Percentiles rank a stretch among this genome's conserved stretches.
Evolutionary conservation across 2,797 vertebrate genomes (phyloP).

Genomic region (Anolis apletophallus): DNA sequence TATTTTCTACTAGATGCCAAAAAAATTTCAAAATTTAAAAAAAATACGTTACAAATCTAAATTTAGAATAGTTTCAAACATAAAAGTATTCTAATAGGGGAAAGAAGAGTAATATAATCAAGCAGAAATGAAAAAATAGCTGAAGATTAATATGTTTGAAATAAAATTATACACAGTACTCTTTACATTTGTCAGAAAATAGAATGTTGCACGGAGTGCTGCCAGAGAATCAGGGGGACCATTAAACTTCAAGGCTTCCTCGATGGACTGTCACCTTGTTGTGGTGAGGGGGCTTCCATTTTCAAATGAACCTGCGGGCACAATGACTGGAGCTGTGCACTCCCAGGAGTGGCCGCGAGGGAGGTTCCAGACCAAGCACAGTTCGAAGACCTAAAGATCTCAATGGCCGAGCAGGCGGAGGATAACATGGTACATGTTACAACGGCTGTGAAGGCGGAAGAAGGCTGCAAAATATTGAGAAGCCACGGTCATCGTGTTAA

Average conservation of each 20-base stretch:
- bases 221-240: not conserved
- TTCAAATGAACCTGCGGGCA: too few species aligned
- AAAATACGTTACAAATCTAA: not conserved
- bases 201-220: not conserved
- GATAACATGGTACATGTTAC: too few species aligned
- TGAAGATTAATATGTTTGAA: not conserved
- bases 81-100: not conserved
- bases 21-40: not conserved
- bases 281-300: too few species aligned
- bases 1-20: not conserved
- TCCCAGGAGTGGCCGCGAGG: too few species aligned
- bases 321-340: too few species aligned
- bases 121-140: not conserved
- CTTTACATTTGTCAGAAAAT: conserved; percentile 12
- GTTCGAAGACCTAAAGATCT: too few species aligned
- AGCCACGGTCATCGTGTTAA: too few species aligned
- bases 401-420: too few species aligned
- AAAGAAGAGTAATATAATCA: not conserved
- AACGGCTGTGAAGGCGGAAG: too few species aligned
- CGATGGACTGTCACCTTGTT: too few species aligned
- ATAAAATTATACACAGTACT: not conserved
- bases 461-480: too few species aligned
- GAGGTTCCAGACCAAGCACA: too few species aligned
- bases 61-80: not conserved
- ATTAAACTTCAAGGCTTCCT: conserved; percentile 16